Evolutionary conservation across 2,113 vertebrate genomes (phyloP).

Genomic region (Pampusana beccarii): DNA sequence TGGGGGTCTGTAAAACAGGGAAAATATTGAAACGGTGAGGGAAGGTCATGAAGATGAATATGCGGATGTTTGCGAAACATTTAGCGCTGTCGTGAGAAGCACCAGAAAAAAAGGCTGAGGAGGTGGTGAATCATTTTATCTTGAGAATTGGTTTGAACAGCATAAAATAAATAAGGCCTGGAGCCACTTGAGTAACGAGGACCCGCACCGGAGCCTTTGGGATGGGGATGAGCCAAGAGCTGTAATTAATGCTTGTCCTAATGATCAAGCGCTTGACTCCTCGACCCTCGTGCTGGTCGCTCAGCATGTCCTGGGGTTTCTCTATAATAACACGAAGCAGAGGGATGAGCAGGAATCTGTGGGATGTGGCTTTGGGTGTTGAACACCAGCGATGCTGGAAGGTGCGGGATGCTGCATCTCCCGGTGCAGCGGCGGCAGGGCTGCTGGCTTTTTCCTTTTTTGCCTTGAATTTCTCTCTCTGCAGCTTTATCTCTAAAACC

Average conservation of each 20-base stretch:
- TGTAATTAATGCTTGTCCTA: not conserved
- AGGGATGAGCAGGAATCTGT: not conserved
- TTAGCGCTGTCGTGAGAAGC: not conserved
- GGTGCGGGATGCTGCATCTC: not conserved
- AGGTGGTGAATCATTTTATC: not conserved
- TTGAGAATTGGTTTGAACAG: not conserved
- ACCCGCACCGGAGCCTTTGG: rapidly evolving
- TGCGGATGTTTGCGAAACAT: not conserved
- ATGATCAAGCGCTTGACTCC: not conserved
- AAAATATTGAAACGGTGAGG: not conserved
- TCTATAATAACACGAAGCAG: not conserved
- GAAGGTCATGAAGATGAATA: not conserved
- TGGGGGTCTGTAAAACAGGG: not conserved
- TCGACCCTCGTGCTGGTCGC: not conserved
- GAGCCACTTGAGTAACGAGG: not conserved
- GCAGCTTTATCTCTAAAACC: not conserved
- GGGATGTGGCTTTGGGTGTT: too few relatives aligned
- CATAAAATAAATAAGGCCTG: not conserved
- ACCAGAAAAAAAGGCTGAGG: not conserved
- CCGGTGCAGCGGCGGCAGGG: rapidly evolving
- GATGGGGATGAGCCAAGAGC: not conserved
- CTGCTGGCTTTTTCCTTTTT: not conserved
- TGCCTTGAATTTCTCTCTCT: not conserved
- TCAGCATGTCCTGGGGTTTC: not conserved
- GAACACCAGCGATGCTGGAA: not conserved